Conservation (phyloP, 2,113 vertebrate species). For the Lontra canadensis region DNA sequence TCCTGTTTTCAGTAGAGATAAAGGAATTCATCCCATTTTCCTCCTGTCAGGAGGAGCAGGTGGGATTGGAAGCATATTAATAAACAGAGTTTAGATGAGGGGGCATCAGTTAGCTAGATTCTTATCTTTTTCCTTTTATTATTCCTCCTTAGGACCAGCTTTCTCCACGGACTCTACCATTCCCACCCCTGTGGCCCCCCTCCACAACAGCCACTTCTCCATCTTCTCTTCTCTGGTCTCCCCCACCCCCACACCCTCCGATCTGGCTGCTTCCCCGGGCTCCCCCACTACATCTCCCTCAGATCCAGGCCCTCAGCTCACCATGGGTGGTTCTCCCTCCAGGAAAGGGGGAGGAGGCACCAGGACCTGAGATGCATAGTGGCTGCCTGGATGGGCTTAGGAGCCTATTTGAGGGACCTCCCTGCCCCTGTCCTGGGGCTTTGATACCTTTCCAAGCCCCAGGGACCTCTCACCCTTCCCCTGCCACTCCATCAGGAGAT, state of each 20-base stretch:
- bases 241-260: neutral
- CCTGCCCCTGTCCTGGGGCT: slow-evolving; percentile 82
- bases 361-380: slow-evolving; percentile 60
- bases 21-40: neutral
- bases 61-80: neutral
- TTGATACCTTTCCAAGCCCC: slow-evolving; percentile 66
- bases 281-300: slow-evolving; percentile 16
- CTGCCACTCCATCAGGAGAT: slow-evolving; percentile 55
- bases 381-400: slow-evolving; percentile 85
- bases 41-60: neutral
- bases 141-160: slow-evolving; percentile 67
- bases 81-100: neutral
- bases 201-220: neutral
- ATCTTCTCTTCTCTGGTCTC: slow-evolving; percentile 15
- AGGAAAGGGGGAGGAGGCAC: slow-evolving; percentile 83
- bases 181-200: slow-evolving; percentile 63
- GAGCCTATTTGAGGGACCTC: slow-evolving; percentile 87
- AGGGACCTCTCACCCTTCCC: neutral
- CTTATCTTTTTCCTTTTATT: neutral
- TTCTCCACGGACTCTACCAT: slow-evolving; percentile 55
- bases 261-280: neutral
- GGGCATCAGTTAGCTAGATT: neutral
- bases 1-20: neutral
- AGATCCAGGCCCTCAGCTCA: slow-evolving; percentile 79
- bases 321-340: slow-evolving; percentile 80